Conservation (phyloP, 2,888 invertebrate genomes). For the Drosophila glabriapex region DNA sequence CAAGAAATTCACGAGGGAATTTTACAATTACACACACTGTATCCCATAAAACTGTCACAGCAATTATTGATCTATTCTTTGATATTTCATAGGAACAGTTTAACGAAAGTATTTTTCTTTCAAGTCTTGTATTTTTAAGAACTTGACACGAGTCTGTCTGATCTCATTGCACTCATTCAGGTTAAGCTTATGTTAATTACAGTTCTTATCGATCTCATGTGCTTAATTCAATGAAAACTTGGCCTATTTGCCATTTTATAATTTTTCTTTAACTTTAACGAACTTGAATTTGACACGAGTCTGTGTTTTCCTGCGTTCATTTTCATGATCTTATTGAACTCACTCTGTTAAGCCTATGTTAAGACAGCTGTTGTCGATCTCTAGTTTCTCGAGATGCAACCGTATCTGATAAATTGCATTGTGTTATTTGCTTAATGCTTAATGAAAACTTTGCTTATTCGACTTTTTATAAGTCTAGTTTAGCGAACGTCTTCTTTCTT, state of each 20-base stretch:
- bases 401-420: neutral
- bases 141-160: fast-evolving
- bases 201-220: too few relatives aligned
- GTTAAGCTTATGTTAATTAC: neutral
- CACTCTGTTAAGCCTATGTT: neutral
- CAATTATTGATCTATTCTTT: neutral
- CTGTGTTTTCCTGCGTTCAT: too few relatives aligned
- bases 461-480: neutral
- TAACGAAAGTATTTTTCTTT: neutral
- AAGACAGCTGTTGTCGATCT: neutral
- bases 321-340: too few relatives aligned
- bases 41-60: neutral
- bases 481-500: neutral
- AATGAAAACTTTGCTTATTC: neutral
- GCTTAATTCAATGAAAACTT: too few relatives aligned
- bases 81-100: neutral
- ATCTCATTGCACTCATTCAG: neutral
- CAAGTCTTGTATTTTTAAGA: neutral
- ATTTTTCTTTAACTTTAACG: too few relatives aligned
- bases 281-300: too few relatives aligned
- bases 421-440: neutral
- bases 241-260: too few relatives aligned
- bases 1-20: slow-evolving; percentile 4
- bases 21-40: neutral
- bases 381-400: neutral